Evolutionary conservation across 2,888 invertebrate genomes (phyloP), one percentile per base, ranked within the genome.

Genomic region (Xanthia togata): DNA sequence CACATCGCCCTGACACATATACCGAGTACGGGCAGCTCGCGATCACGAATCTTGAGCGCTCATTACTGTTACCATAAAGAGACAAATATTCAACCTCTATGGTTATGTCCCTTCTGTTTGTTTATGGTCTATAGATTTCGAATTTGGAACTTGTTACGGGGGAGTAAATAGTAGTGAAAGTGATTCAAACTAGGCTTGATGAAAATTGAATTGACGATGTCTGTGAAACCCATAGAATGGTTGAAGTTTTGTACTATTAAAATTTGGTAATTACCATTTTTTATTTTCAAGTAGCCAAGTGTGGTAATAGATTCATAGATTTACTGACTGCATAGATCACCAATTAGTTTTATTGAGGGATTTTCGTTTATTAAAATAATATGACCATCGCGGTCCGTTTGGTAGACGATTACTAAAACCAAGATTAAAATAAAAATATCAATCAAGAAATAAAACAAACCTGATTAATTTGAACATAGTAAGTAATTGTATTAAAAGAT

Each of bases 1-100:
- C 91, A 79, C 85, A 88, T 91, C 83, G 87, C 94, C 94, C 82
- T 95, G 95, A 94, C 95, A 95, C 89, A 93, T 92, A 90, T 93
- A 91, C 92, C 92, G 84, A 89, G 89, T 93, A 93, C 88, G 91
- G 92, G 70, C 75, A 87, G 82, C 88, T 88, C 84, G 88, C 82
- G 83, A 87, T 83, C 84, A 81, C 84, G 84, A 86, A 87, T 84
- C 86, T 84, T 87, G 75, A 63, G 76, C 78, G 74, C 76, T 85
- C 84, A 88, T 84, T 86, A 86, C 83, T 79, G 67, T 63, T 76
- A 75, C 90, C 87, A 78, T 90, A 87, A 87, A 85, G 62, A 87
- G 88, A 85, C 71, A 76, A 85, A 81, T 77, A 70, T 71, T 80
- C 70, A 69, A 72, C 76, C 73, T 79, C 62, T 79, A 76, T 83